A percentile compares a stretch with the other conserved stretches of the same genome.
phyloP scores from a whole-genome alignment of 2,888 invertebrate genomes.

The Petrolisthes cinctipes region DNA sequence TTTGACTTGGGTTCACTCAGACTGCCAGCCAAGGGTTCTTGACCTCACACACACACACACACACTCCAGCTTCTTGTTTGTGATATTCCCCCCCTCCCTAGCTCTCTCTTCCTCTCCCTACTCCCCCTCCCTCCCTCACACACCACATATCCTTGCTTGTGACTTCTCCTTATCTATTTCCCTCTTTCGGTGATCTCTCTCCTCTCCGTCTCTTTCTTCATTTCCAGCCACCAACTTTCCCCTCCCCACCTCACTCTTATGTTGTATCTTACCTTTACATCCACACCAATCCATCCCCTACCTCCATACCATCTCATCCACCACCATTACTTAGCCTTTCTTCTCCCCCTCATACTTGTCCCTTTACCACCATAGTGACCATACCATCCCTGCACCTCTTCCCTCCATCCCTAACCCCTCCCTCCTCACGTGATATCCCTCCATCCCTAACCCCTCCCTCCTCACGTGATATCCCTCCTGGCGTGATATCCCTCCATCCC shows the following conservation, averaged over 20 bases:
- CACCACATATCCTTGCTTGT: background rate
- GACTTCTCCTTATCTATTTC: background rate
- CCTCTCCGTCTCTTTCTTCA: background rate
- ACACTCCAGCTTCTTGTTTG: no score
- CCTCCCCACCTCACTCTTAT: background rate
- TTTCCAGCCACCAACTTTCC: background rate
- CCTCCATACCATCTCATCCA: background rate
- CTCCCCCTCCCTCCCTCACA: background rate
- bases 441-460: background rate
- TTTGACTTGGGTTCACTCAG: background rate
- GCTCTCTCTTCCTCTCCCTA: background rate
- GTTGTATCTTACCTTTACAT: background rate
- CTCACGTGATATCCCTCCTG: background rate
- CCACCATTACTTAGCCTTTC: background rate
- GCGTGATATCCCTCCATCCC: background rate
- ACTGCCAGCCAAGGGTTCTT: background rate
- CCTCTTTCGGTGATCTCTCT: background rate
- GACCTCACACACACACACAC: background rate
- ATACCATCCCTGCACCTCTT: background rate
- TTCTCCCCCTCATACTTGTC: background rate
- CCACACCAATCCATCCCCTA: background rate
- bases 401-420: background rate
- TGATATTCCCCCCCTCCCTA: background rate
- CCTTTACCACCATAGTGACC: background rate
- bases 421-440: background rate